Conservation (phyloP, 2,797 vertebrate genomes). For the Sebastiscus tertius region DNA sequence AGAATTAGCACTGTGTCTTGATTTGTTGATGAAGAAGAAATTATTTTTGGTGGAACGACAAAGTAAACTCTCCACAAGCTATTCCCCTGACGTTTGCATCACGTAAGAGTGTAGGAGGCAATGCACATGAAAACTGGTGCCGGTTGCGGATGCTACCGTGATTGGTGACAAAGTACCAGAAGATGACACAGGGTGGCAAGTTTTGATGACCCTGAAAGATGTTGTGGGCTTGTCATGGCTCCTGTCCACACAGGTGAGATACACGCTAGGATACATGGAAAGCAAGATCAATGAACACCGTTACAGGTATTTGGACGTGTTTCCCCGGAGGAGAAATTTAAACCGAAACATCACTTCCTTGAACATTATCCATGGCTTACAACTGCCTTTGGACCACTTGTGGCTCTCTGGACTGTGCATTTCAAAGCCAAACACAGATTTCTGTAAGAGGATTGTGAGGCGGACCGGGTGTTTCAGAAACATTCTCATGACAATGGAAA, state of each 20-base stretch:
- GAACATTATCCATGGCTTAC: conserved; percentile 20
- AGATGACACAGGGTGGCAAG: neutral
- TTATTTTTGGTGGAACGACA: conserved; percentile 15
- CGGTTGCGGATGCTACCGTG: neutral
- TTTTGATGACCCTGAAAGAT: conserved; percentile 38
- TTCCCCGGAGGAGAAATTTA: conserved; percentile 8
- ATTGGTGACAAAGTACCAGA: conserved; percentile 20
- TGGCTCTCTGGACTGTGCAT: neutral
- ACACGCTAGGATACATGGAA: conserved; percentile 6
- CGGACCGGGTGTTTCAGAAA: conserved; percentile 21
- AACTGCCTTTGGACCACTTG: neutral
- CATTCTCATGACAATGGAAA: conserved; percentile 34
- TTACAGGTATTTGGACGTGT: neutral
- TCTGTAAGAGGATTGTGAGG: conserved; percentile 33
- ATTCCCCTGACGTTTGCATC: neutral
- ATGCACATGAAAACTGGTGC: conserved; percentile 18
- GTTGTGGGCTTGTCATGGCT: conserved; percentile 27
- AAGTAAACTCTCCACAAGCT: conserved; percentile 15
- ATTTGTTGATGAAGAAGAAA: conserved; percentile 14
- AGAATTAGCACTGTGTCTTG: neutral
- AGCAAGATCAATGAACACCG: conserved; percentile 18
- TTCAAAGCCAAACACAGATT: conserved; percentile 20
- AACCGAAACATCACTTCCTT: conserved; percentile 5
- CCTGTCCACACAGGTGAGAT: conserved; percentile 7
- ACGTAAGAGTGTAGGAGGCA: conserved; percentile 2